These are phyloP conservation scores for Solen grandis DNA, from an alignment of 1,140 invertebrate species.

Conservation along the genomic window DNA sequence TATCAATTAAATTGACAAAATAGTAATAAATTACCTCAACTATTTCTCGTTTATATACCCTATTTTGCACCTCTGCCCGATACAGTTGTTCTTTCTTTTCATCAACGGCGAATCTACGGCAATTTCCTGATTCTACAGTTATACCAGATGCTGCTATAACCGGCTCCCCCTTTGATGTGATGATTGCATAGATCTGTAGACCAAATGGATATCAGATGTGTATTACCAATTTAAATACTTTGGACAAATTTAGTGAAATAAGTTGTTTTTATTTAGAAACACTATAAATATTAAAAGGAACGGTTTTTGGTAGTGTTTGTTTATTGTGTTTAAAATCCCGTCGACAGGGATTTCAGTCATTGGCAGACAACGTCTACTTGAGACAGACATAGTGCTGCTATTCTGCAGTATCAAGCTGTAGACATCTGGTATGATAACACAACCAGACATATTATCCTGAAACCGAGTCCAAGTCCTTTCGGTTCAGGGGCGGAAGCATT, in stretches of 20 bases:
- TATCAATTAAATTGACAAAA: no score
- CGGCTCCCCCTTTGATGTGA: slow-evolving; percentile 85
- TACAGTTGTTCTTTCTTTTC: slow-evolving; percentile 88
- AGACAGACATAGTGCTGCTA: no score
- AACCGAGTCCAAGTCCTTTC: no score
- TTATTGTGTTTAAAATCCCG: no score
- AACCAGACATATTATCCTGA: no score
- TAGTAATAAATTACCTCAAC: slow-evolving; percentile 84
- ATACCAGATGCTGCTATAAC: slow-evolving; percentile 93
- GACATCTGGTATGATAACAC: no score
- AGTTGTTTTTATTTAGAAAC: neutral
- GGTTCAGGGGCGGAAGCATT: no score
- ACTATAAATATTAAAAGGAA: neutral
- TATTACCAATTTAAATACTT: no score
- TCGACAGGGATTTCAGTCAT: no score
- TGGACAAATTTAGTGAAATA: neutral
- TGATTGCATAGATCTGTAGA: slow-evolving; percentile 82
- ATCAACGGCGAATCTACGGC: slow-evolving; percentile 85
- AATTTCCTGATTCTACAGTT: slow-evolving; percentile 91
- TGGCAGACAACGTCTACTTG: no score
- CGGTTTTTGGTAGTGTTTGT: neutral
- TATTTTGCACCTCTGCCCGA: slow-evolving; percentile 94
- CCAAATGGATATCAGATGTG: no score
- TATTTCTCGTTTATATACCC: slow-evolving; percentile 92
- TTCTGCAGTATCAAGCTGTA: no score